Percentiles rank a stretch among this genome's conserved stretches.
These are phyloP conservation scores for Batillaria attramentaria DNA, from an alignment of 1,140 invertebrate species.

Conservation along the genomic window DNA sequence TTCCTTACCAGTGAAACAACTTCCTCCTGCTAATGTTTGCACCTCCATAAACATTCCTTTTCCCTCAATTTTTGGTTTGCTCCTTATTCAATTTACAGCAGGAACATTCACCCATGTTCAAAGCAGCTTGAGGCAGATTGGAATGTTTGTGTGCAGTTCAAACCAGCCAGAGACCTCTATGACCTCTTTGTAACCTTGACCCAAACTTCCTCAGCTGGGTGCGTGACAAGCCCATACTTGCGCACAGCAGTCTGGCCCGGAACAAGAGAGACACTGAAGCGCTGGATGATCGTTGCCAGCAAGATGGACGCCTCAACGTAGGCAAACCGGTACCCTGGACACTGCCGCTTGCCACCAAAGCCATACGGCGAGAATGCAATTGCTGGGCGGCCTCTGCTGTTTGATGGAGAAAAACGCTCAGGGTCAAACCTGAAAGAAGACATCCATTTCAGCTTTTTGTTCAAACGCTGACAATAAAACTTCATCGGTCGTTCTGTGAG, in stretches of 20 bases:
- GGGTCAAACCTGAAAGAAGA: slow-evolving; percentile 68
- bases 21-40: no score
- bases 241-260: slow-evolving; percentile 61
- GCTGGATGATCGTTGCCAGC: slow-evolving; percentile 49
- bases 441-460: no score
- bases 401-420: slow-evolving; percentile 62
- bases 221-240: slow-evolving; percentile 62
- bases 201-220: slow-evolving; percentile 68
- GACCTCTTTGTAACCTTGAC: slow-evolving; percentile 54
- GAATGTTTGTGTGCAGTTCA: no score
- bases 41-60: no score
- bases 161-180: no score
- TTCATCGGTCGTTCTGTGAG: no score
- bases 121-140: no score
- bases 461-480: no score
- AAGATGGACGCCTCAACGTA: slow-evolving; percentile 51
- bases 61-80: no score
- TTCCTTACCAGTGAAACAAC: no score
- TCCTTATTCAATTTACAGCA: no score
- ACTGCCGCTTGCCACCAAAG: slow-evolving; percentile 67
- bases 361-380: slow-evolving; percentile 66
- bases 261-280: slow-evolving; percentile 59
- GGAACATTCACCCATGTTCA: no score
- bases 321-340: slow-evolving; percentile 64
- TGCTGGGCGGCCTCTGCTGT: slow-evolving; percentile 44